These are phyloP conservation scores for Lacanobia oleracea DNA, from an alignment of 2,888 invertebrate species.

Conservation along the genomic window DNA sequence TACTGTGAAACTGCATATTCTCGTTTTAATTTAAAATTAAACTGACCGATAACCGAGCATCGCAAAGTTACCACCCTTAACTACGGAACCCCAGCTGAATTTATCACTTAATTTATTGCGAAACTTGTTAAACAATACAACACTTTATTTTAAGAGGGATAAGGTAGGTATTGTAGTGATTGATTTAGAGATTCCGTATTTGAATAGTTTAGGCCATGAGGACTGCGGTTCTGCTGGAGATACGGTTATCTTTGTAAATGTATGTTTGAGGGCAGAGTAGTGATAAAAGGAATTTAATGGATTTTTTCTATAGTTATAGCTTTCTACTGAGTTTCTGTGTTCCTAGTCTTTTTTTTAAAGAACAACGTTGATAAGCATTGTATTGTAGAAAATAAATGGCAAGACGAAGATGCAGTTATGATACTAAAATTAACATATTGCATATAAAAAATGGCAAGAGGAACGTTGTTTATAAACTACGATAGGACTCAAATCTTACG, in stretches of 20 bases:
- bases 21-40: slow-evolving; percentile 56
- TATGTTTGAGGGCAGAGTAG: slow-evolving; percentile 24
- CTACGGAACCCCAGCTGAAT: slow-evolving; percentile 50
- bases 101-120: slow-evolving; percentile 59
- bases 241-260: slow-evolving; percentile 27
- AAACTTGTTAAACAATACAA: slow-evolving; percentile 28
- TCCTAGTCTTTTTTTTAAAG: background rate
- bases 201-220: slow-evolving; percentile 47
- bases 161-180: slow-evolving; percentile 47
- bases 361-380: background rate
- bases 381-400: background rate
- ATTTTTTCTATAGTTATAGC: slow-evolving; percentile 11
- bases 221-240: slow-evolving; percentile 12
- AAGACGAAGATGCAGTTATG: background rate
- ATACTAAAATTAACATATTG: too few relatives aligned
- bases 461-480: too few relatives aligned
- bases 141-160: slow-evolving; percentile 30
- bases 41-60: slow-evolving; percentile 51
- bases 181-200: slow-evolving; percentile 29
- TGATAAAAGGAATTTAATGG: slow-evolving; percentile 16
- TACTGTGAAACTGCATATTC: background rate
- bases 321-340: background rate
- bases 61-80: slow-evolving; percentile 42
- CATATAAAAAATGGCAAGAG: too few relatives aligned
- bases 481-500: too few relatives aligned